Evolutionary conservation across 2,797 vertebrate species (phyloP).

Genomic region (Carduelis carduelis): DNA sequence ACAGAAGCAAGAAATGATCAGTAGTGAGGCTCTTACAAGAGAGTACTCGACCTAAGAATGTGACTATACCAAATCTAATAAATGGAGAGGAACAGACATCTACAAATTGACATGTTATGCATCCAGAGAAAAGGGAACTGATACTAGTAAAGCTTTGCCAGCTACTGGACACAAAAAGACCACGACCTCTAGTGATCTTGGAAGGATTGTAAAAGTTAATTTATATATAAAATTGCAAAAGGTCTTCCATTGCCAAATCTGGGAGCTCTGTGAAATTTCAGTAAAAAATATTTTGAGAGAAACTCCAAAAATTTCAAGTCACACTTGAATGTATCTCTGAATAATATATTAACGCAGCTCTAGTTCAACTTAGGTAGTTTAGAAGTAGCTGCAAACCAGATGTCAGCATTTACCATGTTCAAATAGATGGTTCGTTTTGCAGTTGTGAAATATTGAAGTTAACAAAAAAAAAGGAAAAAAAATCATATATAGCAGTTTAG

Average conservation of each 20-base stretch:
- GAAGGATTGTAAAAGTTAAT: background rate
- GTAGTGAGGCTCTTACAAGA: fast-evolving
- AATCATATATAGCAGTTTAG: background rate
- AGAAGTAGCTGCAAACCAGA: background rate
- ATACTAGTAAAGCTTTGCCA: background rate
- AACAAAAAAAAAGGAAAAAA: background rate
- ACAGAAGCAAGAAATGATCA: background rate
- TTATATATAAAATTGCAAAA: background rate
- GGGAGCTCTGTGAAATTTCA: background rate
- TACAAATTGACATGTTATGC: background rate
- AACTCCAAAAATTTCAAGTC: background rate
- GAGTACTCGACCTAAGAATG: background rate
- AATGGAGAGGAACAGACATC: fast-evolving
- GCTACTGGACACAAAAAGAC: background rate
- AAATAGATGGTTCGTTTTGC: background rate
- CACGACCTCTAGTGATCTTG: background rate
- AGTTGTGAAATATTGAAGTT: background rate
- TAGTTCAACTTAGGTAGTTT: background rate
- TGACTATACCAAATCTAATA: background rate
- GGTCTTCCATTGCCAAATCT: background rate
- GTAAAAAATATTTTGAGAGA: background rate
- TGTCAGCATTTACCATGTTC: background rate
- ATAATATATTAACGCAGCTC: background rate
- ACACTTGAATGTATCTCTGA: background rate
- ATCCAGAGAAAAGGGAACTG: background rate